Base-by-base conservation (phyloP, 2,888 invertebrate genomes). In the Drosophila kambysellisi region DNA sequence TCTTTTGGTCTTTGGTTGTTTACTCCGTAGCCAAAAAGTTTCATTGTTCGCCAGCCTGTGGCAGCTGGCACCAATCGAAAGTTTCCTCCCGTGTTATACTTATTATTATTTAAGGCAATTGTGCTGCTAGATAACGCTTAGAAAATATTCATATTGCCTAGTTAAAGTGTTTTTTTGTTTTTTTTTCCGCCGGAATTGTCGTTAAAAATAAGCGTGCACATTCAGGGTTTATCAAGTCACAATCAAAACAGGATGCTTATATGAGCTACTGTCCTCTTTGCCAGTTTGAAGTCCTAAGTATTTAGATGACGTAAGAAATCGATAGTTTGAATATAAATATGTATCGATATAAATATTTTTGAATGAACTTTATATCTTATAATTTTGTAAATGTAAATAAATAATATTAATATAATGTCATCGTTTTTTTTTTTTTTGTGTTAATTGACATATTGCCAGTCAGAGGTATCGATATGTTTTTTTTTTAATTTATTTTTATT, bases 31-130 rank as follows among this genome's bases (percentile, higher is more conserved):
- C 72, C 75, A 63, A 61, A 88, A 88, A 88, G 70, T 83, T 84
- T 76, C 74, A 74, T 70, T 84, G 83, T 66, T 82, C 77, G 74
- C 79, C 74, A 83, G 81, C 67, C 61, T 59, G 76, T 88, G 86
- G 86, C 88, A 83, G 83, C 86, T 86, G 83, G 68, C 83, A 68
- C 80, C 76, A 79, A 76, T 79, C 78, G 80, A 79, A 78, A 78
- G 35, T 79, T 78, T 67, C 48, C 48, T 64, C 66, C 59, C 57
- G 41, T 63, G 25, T 58, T 51, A 54, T 70, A 72, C 64, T 57
- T 75, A 61, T 76, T 73, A 78, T 78, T 77, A 76, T 76, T 76
- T 76, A 72, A 53, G 78, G 48, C 78, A 73, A 72, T 69, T 63
- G 37, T 51, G n/a, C 15, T 43, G 25, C 37, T 41, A 25, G 37